A percentile compares a stretch with the other conserved stretches of the same genome.
phyloP scores from a whole-genome alignment of 2,113 vertebrate genomes.

The Numenius arquata region DNA sequence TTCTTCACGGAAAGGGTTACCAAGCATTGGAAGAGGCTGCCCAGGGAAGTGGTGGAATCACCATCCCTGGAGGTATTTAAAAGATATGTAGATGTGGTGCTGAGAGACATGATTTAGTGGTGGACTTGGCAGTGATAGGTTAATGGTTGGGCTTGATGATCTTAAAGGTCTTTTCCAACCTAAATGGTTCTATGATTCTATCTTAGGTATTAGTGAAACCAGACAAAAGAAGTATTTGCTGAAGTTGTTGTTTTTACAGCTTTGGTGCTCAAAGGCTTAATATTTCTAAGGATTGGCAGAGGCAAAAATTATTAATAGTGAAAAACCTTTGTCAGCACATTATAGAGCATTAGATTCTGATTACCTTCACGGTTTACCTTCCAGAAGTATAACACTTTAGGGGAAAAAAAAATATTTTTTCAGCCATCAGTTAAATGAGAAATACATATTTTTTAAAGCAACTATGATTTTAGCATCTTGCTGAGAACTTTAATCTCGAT shows the following conservation, averaged over 20 bases:
- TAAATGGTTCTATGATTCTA: background rate
- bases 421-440: background rate
- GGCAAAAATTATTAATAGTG: background rate
- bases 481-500: background rate
- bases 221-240: background rate
- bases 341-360: background rate
- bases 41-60: background rate
- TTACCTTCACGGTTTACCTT: background rate
- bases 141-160: background rate
- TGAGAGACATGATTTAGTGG: background rate
- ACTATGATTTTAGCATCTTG: background rate
- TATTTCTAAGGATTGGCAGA: background rate
- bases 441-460: background rate
- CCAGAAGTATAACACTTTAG: background rate
- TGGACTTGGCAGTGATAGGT: background rate
- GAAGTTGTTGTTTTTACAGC: constrained; percentile 17
- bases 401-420: background rate
- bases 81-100: background rate
- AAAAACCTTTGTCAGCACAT: background rate
- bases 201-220: background rate
- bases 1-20: background rate
- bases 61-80: background rate
- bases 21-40: background rate
- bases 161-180: background rate
- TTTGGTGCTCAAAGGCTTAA: background rate